Evolutionary conservation across 1,140 invertebrate genomes (phyloP), one percentile per base, ranked within the genome.

Genomic region (Uloborus diversus): DNA sequence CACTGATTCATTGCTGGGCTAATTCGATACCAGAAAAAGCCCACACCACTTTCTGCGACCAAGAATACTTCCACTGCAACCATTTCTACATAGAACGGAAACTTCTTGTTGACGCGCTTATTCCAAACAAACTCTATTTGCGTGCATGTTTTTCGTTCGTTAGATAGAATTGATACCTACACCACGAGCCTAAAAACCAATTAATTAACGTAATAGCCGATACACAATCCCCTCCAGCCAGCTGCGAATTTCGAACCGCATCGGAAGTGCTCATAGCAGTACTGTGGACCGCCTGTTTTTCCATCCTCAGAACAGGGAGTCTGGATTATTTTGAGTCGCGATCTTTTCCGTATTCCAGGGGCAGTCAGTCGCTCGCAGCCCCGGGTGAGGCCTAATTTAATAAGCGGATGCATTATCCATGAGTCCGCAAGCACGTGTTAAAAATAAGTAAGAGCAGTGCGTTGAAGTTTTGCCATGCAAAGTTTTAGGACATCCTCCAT

Each of bases 381-480:
- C 4, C 23, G 66, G 49, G 28, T 28, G 13, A 51, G 27, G n/a
- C n/a, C 28, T 68, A 69, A 69, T 69, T 56, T 56, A 56, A 69
- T 69, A 69, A 69, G 20, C 25, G 49, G 30, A 69, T 69, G 66
- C 66, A 69, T 69, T 69, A 33, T 69, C 66, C 66, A 69, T 69
- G 66, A 69, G 66, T n/a, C 30, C 11, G 28, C 17, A n/a, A 33
- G 49, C 66, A 56, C 66, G 66, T 69, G 66, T 69, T 69, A 69
- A 69, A 69, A 69, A 69, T 69, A 56, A 69, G 66, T 30, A 69
- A 69, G 66, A 69, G 47, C 49, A 20, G 49, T 69, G 66, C 66
- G 66, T 69, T 69, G 66, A 69, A 69, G 66, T 69, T 69, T 69
- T 32, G 64, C 47, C 66, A 69, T 69, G 66, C 66, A 69, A 69